phyloP scores from a whole-genome alignment of 2,888 invertebrate genomes.

The Agrochola litura region DNA sequence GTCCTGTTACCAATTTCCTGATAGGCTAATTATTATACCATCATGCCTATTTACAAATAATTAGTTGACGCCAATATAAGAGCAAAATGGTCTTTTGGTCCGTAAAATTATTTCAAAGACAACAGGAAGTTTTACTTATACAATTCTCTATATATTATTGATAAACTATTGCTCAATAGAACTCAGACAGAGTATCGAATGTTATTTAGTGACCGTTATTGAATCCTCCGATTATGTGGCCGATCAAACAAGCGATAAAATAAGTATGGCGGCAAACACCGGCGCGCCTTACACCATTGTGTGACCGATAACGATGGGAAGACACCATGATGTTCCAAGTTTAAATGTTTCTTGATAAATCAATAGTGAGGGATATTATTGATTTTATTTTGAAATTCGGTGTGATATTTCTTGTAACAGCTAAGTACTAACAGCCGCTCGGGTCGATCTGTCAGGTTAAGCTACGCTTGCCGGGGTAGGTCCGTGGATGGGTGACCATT shows the following conservation, averaged over 20 bases:
- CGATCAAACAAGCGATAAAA: slow-evolving; percentile 67
- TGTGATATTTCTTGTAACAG: not conserved
- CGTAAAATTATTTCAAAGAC: not conserved
- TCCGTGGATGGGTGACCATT: too few species aligned
- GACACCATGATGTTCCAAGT: slow-evolving; percentile 47
- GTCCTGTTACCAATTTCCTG: too few species aligned
- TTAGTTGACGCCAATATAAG: not conserved
- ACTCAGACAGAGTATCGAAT: slow-evolving; percentile 54
- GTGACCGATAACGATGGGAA: slow-evolving; percentile 67
- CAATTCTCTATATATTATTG: not conserved
- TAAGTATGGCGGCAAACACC: slow-evolving; percentile 58
- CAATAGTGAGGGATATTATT: not conserved
- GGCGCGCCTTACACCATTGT: slow-evolving; percentile 64
- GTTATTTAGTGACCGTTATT: slow-evolving; percentile 65
- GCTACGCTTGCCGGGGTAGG: too few species aligned
- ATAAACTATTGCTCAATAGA: slow-evolving; percentile 59
- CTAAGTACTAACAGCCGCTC: too few species aligned
- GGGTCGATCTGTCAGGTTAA: too few species aligned
- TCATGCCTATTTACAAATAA: not conserved
- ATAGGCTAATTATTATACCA: too few species aligned
- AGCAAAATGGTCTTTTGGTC: not conserved
- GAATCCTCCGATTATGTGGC: slow-evolving; percentile 63
- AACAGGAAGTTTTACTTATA: slow-evolving; percentile 12
- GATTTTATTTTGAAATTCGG: not conserved
- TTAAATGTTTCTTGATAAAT: slow-evolving; percentile 13